Evolutionary conservation across 2,113 vertebrate genomes (phyloP).

Genomic region (Jacana jacana): DNA sequence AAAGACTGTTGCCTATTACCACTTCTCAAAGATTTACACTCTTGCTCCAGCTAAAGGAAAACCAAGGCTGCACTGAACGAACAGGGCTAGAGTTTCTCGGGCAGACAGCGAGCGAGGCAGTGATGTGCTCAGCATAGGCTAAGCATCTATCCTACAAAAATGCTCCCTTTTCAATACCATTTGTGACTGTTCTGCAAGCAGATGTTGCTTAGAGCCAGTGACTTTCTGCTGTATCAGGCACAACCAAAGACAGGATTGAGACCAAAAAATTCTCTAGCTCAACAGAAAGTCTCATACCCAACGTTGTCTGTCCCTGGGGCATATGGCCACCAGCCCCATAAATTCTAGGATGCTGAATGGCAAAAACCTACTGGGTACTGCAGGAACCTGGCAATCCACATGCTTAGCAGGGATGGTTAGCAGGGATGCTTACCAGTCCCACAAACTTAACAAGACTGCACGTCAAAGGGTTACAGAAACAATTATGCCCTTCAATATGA

Average conservation of each 20-base stretch:
- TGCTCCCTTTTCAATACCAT: background rate
- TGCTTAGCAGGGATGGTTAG: background rate
- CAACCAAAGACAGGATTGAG: background rate
- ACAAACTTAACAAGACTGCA: background rate
- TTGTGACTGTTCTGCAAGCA: background rate
- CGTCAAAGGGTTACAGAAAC: background rate
- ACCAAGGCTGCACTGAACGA: background rate
- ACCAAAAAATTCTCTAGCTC: background rate
- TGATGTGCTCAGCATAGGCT: background rate
- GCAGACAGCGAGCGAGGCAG: background rate
- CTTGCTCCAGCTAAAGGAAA: background rate
- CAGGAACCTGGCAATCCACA: background rate
- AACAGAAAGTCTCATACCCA: background rate
- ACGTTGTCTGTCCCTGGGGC: fast-evolving
- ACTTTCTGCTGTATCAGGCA: background rate
- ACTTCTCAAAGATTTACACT: background rate
- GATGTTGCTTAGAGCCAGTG: background rate
- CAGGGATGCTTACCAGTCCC: background rate
- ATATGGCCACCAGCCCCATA: background rate
- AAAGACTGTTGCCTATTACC: background rate
- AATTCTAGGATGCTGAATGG: background rate
- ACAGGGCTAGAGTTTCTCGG: background rate
- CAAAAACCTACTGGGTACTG: background rate
- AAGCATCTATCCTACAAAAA: background rate
- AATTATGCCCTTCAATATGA: background rate